These are phyloP conservation scores for Prionailurus bengalensis DNA, from an alignment of 2,113 vertebrate genomes.

Conservation along the genomic window DNA sequence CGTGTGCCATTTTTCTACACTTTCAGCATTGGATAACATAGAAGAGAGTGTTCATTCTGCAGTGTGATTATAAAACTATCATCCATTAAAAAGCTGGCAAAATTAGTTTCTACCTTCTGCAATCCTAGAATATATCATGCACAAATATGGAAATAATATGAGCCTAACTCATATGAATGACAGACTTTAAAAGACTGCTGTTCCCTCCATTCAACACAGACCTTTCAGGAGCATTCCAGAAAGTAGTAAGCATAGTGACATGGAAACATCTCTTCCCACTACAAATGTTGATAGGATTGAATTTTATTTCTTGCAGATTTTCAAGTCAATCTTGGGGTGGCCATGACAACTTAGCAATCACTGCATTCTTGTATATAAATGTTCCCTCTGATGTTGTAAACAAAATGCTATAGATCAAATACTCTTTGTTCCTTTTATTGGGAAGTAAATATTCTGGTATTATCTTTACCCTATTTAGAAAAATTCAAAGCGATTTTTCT, in stretches of 20 bases:
- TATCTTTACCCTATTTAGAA: neutral
- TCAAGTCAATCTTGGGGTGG: neutral
- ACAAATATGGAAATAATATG: conserved; percentile 82
- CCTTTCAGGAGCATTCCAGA: conserved; percentile 52
- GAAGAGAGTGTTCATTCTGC: conserved; percentile 77
- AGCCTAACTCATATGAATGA: conserved; percentile 65
- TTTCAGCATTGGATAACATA: conserved; percentile 80
- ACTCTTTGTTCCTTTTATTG: neutral
- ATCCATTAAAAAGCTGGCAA: conserved; percentile 81
- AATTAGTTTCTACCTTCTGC: conserved; percentile 82
- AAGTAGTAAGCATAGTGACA: neutral
- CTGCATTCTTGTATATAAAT: neutral
- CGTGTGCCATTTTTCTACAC: conserved; percentile 61
- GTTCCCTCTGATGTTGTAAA: neutral
- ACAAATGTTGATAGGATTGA: neutral
- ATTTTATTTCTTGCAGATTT: neutral
- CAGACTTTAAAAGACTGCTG: conserved; percentile 61
- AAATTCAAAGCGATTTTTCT: neutral
- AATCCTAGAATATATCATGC: conserved; percentile 78
- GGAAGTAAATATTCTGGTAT: neutral
- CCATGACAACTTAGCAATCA: neutral
- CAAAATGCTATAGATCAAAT: neutral
- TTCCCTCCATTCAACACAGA: conserved; percentile 53
- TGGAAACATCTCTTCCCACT: neutral
- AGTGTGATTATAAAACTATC: conserved; percentile 85